These are phyloP conservation scores for Engraulis encrasicolus DNA, from an alignment of 2,113 vertebrate genomes.

Conservation along the genomic window DNA sequence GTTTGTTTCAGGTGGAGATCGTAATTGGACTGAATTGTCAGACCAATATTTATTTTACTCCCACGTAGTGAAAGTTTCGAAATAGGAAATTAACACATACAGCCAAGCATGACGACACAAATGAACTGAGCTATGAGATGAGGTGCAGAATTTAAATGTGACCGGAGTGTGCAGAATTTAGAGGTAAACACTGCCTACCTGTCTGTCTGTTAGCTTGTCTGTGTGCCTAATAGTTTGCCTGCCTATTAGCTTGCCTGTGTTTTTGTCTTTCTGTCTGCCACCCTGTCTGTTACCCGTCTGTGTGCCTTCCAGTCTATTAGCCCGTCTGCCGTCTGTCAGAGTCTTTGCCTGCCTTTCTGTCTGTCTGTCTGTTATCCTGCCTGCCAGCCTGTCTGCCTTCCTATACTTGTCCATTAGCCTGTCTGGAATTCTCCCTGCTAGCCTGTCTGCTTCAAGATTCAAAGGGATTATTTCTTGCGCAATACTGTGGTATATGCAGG, in stretches of 20 bases:
- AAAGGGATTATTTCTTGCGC: too few species aligned
- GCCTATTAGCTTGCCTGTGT: too few species aligned
- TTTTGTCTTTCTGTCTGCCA: neutral
- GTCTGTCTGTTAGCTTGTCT: neutral
- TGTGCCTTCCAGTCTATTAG: too few species aligned
- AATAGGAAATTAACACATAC: neutral
- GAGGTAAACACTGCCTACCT: neutral
- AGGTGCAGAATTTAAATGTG: neutral
- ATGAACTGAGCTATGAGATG: neutral
- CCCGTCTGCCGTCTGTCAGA: neutral
- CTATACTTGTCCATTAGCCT: too few species aligned
- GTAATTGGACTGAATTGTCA: constrained; percentile 6
- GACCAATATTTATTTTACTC: too few species aligned
- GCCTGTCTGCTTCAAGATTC: too few species aligned
- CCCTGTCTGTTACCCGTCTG: neutral
- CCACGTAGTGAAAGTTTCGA: neutral
- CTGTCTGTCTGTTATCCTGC: too few species aligned
- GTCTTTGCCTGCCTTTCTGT: too few species aligned
- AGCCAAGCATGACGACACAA: neutral
- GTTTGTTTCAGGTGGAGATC: neutral
- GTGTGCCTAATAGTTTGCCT: too few species aligned
- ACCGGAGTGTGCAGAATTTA: neutral
- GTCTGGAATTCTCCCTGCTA: too few species aligned
- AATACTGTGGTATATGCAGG: too few species aligned
- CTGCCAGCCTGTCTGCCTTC: neutral